Evolutionary conservation across 2,888 invertebrate species (phyloP), one percentile per base, ranked within the genome.

Genomic region (Diadegma fenestrale): DNA sequence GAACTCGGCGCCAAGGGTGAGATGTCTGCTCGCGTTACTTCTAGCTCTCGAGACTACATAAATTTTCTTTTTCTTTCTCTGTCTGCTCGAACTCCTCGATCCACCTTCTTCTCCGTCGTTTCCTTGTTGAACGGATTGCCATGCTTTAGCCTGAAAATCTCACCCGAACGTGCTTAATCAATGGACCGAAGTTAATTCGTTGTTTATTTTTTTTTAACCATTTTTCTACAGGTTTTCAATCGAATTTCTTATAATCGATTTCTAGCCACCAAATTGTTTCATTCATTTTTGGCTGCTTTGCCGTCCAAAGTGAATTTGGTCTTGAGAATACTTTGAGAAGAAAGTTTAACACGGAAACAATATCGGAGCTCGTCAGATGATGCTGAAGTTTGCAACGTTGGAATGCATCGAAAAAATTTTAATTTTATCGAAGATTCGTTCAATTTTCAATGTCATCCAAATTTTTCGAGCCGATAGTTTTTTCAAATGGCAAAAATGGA

Each of bases 41-140:
- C 54, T n/a, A n/a, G n/a, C n/a, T 76, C 76, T 51, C 64, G 76
- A 71, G 84, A 84, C 84, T 84, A 72, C 76, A 80, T 84, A 84
- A 80, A 84, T 84, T 76, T 80, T 48, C 43, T 54, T 78, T 79
- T 51, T 75, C 58, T 80, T 26, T 14, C 14, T 26, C 14, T 14
- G 58, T 14, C 54, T n/a, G n/a, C n/a, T 54, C 22, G 19, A 58
- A 26, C 58, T 54, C 6, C 22, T 54, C n/a, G n/a, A n/a, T n/a
- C 10, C 51, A 8, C 22, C 22, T 54, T 54, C 45, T 48, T 22
- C 4, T 26, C 26, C 12, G 12, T 12, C 58, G 54, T 54, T 54
- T 54, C 10, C 54, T 22, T 12, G 19, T 54, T 19, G 54, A 37
- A 37, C 1, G 58, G 26, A 58, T 26, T 54, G 22, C 4, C 54